Conservation (phyloP, 2,113 vertebrate genomes). For the Tachycineta bicolor region DNA sequence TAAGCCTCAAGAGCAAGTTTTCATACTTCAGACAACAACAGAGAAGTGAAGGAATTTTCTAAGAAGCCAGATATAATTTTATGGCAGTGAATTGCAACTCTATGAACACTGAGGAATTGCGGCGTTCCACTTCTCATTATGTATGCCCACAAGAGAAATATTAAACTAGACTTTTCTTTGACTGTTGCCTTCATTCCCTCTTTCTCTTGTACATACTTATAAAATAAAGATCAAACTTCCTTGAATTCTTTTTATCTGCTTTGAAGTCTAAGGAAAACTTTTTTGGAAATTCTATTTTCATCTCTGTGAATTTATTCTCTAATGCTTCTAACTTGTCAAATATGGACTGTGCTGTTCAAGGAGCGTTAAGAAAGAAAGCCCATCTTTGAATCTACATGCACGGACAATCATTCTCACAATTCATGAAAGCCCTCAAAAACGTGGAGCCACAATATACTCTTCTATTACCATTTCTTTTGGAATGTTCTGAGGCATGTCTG, state of each 20-base stretch:
- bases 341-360: constrained; percentile 36
- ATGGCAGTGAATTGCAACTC: not conserved
- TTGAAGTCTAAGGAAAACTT: constrained; percentile 62
- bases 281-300: constrained; percentile 63
- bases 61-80: constrained; percentile 26
- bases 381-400: constrained; percentile 20
- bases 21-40: not conserved
- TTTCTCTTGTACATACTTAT: constrained; percentile 55
- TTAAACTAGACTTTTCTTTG: constrained; percentile 61
- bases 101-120: constrained; percentile 13
- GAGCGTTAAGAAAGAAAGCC: constrained; percentile 1
- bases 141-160: constrained; percentile 54
- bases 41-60: constrained; percentile 35
- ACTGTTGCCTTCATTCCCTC: constrained; percentile 35
- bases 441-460: not conserved
- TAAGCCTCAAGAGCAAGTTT: not conserved
- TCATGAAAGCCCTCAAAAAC: not conserved
- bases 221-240: constrained; percentile 70
- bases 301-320: constrained; percentile 58
- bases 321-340: constrained; percentile 52
- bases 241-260: constrained; percentile 58
- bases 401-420: not conserved
- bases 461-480: not conserved
- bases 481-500: not conserved
- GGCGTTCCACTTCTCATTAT: constrained; percentile 22